Conservation (phyloP, 2,113 vertebrate species). For the Kryptolebias marmoratus region DNA sequence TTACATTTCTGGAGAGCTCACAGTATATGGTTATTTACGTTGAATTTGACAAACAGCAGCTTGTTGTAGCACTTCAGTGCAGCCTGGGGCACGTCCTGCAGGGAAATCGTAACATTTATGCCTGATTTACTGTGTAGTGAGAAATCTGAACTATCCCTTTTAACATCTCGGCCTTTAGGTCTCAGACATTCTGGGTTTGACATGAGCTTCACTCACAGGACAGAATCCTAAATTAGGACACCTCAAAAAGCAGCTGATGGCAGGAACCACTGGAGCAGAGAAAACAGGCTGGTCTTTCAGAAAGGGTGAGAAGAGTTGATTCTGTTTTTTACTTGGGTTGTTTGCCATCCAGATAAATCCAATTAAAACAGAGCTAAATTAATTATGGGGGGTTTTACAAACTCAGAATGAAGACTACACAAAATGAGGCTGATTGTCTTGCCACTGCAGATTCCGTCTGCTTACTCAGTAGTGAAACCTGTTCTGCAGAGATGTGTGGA, state of each 20-base stretch:
- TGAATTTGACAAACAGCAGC: too few species aligned
- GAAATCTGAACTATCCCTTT: neutral
- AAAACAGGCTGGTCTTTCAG: neutral
- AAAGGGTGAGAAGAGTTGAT: neutral
- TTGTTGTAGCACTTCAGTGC: too few species aligned
- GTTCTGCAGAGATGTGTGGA: neutral
- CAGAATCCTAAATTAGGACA: conserved; percentile 24
- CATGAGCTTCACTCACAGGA: conserved; percentile 20
- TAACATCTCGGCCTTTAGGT: conserved; percentile 27
- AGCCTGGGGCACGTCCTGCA: too few species aligned
- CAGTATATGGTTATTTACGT: too few species aligned
- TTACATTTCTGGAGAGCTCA: too few species aligned
- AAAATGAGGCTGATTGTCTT: conserved; percentile 30
- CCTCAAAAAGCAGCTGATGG: neutral
- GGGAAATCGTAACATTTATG: neutral
- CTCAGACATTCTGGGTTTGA: conserved; percentile 18
- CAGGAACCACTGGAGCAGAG: conserved; percentile 12
- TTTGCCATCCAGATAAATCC: too few species aligned
- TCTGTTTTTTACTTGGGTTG: too few species aligned
- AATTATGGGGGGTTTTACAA: conserved; percentile 9
- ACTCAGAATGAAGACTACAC: neutral
- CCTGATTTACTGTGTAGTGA: neutral
- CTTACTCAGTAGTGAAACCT: conserved; percentile 7
- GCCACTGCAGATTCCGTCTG: neutral
- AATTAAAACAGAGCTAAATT: neutral